Evolutionary conservation across 2,797 vertebrate genomes (phyloP).

Genomic region (Enteromius fasciolatus): DNA sequence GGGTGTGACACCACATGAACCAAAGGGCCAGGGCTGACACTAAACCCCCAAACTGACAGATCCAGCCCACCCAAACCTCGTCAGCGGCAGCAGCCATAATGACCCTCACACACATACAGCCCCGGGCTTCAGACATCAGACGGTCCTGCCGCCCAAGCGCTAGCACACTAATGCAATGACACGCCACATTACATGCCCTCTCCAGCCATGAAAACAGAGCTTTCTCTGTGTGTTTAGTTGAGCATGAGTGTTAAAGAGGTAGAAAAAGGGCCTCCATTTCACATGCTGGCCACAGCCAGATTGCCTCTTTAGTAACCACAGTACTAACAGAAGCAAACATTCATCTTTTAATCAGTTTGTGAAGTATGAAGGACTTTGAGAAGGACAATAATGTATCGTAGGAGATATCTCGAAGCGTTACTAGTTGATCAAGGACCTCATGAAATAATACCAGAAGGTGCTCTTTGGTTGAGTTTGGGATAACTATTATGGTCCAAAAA

Average conservation of each 20-base stretch:
- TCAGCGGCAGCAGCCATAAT: conserved; percentile 16
- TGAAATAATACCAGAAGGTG: neutral
- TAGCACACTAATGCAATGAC: conserved; percentile 52
- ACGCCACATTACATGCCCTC: conserved; percentile 65
- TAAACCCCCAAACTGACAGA: conserved; percentile 36
- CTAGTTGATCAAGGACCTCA: no score
- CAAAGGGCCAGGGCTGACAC: conserved; percentile 29
- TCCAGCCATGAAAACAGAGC: conserved; percentile 51
- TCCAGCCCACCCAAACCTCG: conserved; percentile 13
- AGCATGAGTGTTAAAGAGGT: conserved; percentile 18
- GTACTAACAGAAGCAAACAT: neutral
- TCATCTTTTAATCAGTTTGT: conserved; percentile 6
- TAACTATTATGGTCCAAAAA: neutral
- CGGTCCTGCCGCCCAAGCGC: conserved; percentile 50
- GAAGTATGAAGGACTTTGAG: neutral
- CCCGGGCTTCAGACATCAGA: conserved; percentile 46
- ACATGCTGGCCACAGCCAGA: neutral
- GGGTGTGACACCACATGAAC: conserved; percentile 21
- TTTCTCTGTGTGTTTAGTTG: conserved; percentile 32
- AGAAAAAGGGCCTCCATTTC: neutral
- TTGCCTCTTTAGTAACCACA: neutral
- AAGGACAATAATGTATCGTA: neutral
- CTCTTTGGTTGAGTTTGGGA: no score
- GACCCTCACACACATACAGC: conserved; percentile 44
- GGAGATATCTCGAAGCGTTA: no score